A percentile compares a stretch with the other conserved stretches of the same genome.
Evolutionary conservation across 2,797 vertebrate genomes (phyloP).

Genomic region (Muscicapa comitata): DNA sequence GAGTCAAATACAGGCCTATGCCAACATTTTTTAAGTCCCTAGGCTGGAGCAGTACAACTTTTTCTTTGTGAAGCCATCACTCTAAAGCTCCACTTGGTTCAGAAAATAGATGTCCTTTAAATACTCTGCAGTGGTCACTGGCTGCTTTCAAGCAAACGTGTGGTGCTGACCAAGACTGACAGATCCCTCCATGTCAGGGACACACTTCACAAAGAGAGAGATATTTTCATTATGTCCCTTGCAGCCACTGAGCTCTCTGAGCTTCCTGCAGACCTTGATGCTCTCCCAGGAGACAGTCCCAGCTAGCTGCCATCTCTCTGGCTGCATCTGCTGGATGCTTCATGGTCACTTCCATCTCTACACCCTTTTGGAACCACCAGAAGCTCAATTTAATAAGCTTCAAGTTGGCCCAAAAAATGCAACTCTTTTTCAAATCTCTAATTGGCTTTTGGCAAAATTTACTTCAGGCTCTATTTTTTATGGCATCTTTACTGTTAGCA

Average conservation of each 20-base stretch:
- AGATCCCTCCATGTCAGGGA: rapidly evolving
- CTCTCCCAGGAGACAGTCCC: background rate
- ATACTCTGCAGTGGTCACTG: background rate
- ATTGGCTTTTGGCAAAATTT: constrained; percentile 23
- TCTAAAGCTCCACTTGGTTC: background rate
- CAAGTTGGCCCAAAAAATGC: background rate
- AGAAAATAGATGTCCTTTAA: background rate
- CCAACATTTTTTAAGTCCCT: background rate
- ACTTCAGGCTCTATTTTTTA: background rate
- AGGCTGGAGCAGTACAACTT: background rate
- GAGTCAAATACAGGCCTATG: background rate
- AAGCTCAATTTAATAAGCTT: background rate
- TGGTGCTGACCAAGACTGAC: background rate
- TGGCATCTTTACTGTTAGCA: background rate
- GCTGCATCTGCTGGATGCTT: background rate
- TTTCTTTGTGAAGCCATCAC: background rate
- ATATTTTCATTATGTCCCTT: background rate
- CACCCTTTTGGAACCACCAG: background rate
- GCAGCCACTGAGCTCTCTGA: rapidly evolving
- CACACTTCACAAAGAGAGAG: rapidly evolving
- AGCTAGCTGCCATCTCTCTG: background rate
- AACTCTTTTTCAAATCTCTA: constrained; percentile 4
- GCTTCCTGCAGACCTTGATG: background rate
- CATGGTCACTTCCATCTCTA: background rate
- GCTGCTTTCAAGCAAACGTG: background rate